A percentile compares a stretch with the other conserved stretches of the same genome.
These are phyloP conservation scores for Wiebesia pumilae DNA, from an alignment of 1,140 invertebrate species.

Conservation along the genomic window DNA sequence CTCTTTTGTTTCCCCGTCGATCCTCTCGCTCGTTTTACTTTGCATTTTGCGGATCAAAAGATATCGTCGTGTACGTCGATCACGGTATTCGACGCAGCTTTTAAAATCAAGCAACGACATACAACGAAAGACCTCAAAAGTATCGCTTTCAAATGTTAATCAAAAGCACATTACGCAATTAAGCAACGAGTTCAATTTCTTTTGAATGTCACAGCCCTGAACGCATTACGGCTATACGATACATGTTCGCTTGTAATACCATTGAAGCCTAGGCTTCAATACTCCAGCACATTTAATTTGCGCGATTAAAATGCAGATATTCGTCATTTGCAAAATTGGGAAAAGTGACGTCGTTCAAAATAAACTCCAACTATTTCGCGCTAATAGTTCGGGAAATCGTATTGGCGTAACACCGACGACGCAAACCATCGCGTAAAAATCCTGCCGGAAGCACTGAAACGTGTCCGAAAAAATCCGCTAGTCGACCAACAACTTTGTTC, in stretches of 20 bases:
- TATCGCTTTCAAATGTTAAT: not conserved
- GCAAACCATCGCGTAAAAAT: no score
- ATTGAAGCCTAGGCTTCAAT: not conserved
- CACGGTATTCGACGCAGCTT: not conserved
- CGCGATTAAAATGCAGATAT: not conserved
- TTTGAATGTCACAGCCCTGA: not conserved
- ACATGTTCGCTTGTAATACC: not conserved
- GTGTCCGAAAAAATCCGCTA: no score
- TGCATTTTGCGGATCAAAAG: not conserved
- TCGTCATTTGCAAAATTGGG: not conserved
- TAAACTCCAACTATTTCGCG: no score
- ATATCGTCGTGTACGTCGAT: not conserved
- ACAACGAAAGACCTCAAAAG: no score
- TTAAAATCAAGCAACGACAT: no score
- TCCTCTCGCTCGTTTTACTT: not conserved
- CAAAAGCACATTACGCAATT: slow-evolving; percentile 8
- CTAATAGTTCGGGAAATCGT: no score
- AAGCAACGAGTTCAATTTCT: not conserved
- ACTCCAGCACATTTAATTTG: not conserved
- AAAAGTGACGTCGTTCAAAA: not conserved
- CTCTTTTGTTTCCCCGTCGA: slow-evolving; percentile 5
- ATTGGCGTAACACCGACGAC: no score
- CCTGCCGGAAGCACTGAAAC: no score
- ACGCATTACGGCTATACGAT: not conserved
- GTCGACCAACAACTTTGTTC: no score